A percentile compares a stretch with the other conserved stretches of the same genome.
Evolutionary conservation across 2,113 vertebrate species (phyloP).

Genomic region (Chaetodon trifascialis): DNA sequence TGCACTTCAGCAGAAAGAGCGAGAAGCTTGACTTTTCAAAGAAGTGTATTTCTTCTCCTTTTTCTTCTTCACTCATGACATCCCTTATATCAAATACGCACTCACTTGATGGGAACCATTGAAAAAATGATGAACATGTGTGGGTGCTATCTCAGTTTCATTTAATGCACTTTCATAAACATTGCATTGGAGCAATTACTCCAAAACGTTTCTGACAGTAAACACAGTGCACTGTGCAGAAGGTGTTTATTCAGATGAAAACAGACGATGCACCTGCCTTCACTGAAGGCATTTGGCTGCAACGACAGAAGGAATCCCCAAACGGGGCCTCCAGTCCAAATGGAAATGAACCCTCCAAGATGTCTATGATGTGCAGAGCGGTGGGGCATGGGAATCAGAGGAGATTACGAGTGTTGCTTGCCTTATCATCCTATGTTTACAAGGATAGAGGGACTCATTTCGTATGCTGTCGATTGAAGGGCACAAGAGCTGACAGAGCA

Average conservation of each 20-base stretch:
- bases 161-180: constrained; percentile 46
- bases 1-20: background rate
- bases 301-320: constrained; percentile 61
- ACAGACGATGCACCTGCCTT: constrained; percentile 47
- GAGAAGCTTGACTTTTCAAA: constrained; percentile 27
- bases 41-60: background rate
- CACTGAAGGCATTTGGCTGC: constrained; percentile 53
- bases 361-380: constrained; percentile 40
- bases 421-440: constrained; percentile 74
- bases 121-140: constrained; percentile 34
- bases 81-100: background rate
- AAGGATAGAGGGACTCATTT: constrained; percentile 57
- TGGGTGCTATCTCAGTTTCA: constrained; percentile 37
- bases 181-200: constrained; percentile 42
- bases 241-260: constrained; percentile 54
- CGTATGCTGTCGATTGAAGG: constrained; percentile 53
- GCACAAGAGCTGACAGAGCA: constrained; percentile 54
- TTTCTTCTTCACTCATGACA: constrained; percentile 15
- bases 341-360: constrained; percentile 58
- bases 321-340: constrained; percentile 53
- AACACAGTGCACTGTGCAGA: constrained; percentile 40
- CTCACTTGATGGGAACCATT: constrained; percentile 8
- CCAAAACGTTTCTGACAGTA: constrained; percentile 34
- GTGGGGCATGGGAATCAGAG: constrained; percentile 43
- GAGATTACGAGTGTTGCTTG: constrained; percentile 65